phyloP scores from a whole-genome alignment of 2,888 invertebrate species.

The Fragum fragum region DNA sequence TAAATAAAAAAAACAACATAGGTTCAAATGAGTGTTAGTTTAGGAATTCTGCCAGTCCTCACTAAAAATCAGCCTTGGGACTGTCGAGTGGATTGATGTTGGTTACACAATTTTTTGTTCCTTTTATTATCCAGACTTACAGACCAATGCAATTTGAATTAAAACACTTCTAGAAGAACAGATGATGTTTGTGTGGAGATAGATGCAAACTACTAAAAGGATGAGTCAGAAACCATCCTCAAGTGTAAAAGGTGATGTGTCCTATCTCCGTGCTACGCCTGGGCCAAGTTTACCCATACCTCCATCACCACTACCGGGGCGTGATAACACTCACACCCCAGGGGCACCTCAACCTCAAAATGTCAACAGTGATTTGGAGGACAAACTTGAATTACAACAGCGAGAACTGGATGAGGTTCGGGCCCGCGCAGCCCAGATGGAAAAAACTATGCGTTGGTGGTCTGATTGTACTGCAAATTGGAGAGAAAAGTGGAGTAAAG shows the following conservation, averaged over 20 bases:
- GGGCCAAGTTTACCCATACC: slow-evolving; percentile 63
- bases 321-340: slow-evolving; percentile 71
- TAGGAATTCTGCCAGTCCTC: no score
- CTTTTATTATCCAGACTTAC: no score
- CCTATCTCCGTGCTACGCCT: slow-evolving; percentile 78
- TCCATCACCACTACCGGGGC: slow-evolving; percentile 70
- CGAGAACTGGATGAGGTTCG: slow-evolving; percentile 97
- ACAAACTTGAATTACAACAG: slow-evolving; percentile 89
- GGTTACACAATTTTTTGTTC: no score
- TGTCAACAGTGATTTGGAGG: slow-evolving; percentile 84
- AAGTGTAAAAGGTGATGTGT: slow-evolving; percentile 78
- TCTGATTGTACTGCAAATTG: slow-evolving; percentile 99
- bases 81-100: no score
- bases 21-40: no score
- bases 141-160: no score
- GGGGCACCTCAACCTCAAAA: slow-evolving; percentile 66
- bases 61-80: no score
- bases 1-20: no score
- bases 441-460: slow-evolving; percentile 99
- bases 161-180: no score
- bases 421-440: slow-evolving; percentile 98
- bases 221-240: slow-evolving; percentile 71
- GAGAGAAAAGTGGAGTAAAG: slow-evolving; percentile 98
- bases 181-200: no score
- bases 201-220: neutral